Evolutionary conservation across 2,888 invertebrate genomes (phyloP).

Genomic region (Andricus curvator): DNA sequence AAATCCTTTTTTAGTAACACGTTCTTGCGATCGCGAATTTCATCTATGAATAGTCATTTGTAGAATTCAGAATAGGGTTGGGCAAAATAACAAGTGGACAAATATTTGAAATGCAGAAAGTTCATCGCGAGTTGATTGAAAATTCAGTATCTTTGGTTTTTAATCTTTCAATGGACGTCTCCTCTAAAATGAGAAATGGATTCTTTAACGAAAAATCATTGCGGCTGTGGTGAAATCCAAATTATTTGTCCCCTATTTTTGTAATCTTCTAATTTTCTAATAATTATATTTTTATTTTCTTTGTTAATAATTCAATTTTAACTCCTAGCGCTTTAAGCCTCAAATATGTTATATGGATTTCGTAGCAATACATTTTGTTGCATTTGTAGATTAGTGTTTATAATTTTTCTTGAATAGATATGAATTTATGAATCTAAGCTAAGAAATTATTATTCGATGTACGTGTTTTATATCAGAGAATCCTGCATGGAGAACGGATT

Average conservation of each 20-base stretch:
- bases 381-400: not conserved
- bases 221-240: conserved; percentile 1
- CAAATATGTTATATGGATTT: not conserved
- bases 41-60: conserved; percentile 5
- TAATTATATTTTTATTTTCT: not conserved
- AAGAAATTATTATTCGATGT: conserved; percentile 1
- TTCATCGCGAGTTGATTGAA: not conserved
- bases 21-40: not conserved
- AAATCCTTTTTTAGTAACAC: not conserved
- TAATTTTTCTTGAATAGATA: conserved; percentile 8
- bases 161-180: not conserved
- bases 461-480: not conserved
- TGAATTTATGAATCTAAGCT: not conserved
- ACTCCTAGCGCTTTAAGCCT: not conserved
- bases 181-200: not conserved
- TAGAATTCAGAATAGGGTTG: conserved; percentile 25
- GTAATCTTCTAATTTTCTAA: not conserved
- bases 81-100: conserved; percentile 20
- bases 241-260: not conserved
- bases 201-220: not conserved
- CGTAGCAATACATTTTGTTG: not conserved
- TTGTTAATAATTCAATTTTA: not conserved
- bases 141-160: not conserved
- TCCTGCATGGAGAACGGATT: conserved; percentile 10
- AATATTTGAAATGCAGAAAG: not conserved